A percentile compares a stretch with the other conserved stretches of the same genome.
These are phyloP conservation scores for Dicyrtoma fusca DNA, from an alignment of 2,888 invertebrate genomes.

Conservation along the genomic window DNA sequence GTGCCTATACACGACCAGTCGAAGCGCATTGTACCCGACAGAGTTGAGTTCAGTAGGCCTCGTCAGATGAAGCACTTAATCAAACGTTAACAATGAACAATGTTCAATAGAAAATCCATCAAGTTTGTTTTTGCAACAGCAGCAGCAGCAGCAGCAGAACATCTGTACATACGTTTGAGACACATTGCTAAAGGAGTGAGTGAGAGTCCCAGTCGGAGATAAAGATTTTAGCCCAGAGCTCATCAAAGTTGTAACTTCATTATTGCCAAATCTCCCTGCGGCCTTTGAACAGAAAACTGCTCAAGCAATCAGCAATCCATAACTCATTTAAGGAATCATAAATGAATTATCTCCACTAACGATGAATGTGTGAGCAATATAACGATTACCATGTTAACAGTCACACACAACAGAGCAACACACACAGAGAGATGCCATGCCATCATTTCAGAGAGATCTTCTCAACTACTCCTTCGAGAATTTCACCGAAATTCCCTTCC, in stretches of 20 bases:
- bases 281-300: constrained; percentile 23
- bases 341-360: constrained; percentile 15
- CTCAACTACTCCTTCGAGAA: constrained; percentile 28
- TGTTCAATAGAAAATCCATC: constrained; percentile 28
- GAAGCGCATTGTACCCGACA: not conserved
- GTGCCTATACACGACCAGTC: too few species aligned
- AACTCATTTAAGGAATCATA: constrained; percentile 32
- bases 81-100: constrained; percentile 26
- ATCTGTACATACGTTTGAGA: too few species aligned
- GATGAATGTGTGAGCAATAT: not conserved
- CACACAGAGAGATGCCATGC: not conserved
- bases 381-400: constrained; percentile 1
- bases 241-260: constrained; percentile 39
- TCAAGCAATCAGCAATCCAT: constrained; percentile 37
- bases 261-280: constrained; percentile 33
- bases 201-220: not conserved
- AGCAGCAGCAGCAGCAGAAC: not conserved
- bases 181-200: too few species aligned
- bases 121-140: constrained; percentile 15
- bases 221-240: constrained; percentile 11
- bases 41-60: not conserved
- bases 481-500: constrained; percentile 4
- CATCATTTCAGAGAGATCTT: constrained; percentile 15
- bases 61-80: not conserved
- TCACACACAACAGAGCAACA: not conserved